These are phyloP conservation scores for Psephotus haematonotus DNA, from an alignment of 2,113 vertebrate genomes.

Conservation along the genomic window DNA sequence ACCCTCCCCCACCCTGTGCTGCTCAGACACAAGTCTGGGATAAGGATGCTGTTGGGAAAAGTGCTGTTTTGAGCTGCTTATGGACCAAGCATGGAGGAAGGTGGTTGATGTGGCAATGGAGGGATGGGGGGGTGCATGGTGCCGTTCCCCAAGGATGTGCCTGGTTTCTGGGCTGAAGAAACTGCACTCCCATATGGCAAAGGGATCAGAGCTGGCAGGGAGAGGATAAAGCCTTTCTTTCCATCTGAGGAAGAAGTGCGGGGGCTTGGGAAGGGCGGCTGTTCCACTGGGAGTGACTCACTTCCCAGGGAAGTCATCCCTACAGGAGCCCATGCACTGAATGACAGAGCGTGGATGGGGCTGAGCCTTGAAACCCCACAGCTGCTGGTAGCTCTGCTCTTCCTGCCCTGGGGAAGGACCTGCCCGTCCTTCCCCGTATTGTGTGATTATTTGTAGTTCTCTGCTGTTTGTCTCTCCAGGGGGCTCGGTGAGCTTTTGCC, in stretches of 20 bases:
- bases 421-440: background rate
- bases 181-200: background rate
- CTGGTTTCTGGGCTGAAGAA: background rate
- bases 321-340: background rate
- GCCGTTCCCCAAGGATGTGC: accelerated
- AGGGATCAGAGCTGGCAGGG: background rate
- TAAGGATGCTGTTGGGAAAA: background rate
- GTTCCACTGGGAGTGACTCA: constrained; percentile 39
- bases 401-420: background rate
- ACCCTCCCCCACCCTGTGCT: background rate
- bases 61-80: background rate
- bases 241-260: background rate
- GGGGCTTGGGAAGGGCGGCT: background rate
- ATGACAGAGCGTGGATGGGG: background rate
- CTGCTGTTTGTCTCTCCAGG: background rate
- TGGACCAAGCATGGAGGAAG: background rate
- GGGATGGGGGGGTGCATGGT: background rate
- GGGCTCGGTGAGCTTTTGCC: background rate
- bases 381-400: background rate
- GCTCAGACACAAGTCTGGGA: background rate
- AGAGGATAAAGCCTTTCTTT: background rate
- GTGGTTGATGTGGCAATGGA: background rate
- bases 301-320: constrained; percentile 35
- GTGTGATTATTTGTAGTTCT: background rate
- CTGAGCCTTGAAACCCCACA: background rate